phyloP scores from a whole-genome alignment of 2,113 vertebrate genomes.

The Tragelaphus strepsiceros region DNA sequence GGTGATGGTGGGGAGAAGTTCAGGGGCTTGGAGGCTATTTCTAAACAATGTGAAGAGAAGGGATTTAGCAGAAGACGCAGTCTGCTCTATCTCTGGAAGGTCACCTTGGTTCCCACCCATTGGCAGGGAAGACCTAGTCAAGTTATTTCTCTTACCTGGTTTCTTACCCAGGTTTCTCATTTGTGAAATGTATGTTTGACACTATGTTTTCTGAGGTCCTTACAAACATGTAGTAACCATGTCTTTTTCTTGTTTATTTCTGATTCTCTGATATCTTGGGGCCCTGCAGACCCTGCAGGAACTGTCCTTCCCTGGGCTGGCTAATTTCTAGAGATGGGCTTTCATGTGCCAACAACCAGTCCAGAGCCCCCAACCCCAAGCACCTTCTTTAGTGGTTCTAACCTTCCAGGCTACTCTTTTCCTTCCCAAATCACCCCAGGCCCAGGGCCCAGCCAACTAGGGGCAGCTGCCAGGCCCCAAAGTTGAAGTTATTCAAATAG shows the following conservation, averaged over 20 bases:
- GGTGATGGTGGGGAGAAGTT: too few relatives aligned
- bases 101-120: too few relatives aligned
- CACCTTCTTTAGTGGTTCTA: accelerated
- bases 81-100: neutral
- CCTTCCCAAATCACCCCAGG: too few relatives aligned
- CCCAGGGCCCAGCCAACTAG: neutral
- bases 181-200: too few relatives aligned
- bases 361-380: neutral
- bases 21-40: neutral
- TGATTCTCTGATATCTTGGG: neutral
- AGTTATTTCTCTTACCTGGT: too few relatives aligned
- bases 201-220: accelerated
- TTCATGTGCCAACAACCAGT: neutral
- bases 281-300: neutral
- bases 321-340: neutral
- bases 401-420: neutral
- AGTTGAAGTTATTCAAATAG: neutral
- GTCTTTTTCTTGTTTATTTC: neutral
- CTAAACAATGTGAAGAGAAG: neutral
- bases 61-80: accelerated
- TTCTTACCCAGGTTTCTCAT: neutral
- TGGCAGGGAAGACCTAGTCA: neutral
- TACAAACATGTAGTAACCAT: accelerated
- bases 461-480: neutral
- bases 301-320: neutral